Base-by-base conservation (phyloP, 2,797 vertebrate genomes). In the Danio jaintianensis region DNA sequence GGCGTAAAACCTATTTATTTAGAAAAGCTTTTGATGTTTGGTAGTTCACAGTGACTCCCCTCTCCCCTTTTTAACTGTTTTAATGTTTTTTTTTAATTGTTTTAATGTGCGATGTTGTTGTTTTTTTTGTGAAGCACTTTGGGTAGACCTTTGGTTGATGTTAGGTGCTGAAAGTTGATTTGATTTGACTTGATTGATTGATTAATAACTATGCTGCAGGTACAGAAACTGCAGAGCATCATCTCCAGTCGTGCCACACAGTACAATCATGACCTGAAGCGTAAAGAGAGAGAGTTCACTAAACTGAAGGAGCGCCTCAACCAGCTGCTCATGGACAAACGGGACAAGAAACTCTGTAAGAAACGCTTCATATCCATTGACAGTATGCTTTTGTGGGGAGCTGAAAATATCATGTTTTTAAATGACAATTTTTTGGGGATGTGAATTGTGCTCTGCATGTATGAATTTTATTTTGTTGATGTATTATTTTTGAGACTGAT, bases 211-310 rank as follows among this genome's bases (percentile, higher is more conserved):
- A 0, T 42, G 74, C 79, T 71, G 81, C 88, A 99, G 98, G 96
- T 98, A 29, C 97, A 97, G 88, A 99, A 98, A 87, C 92, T 99
- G 80, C 98, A 99, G 88, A 96, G 90, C 78, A 95, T 99, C 84
- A 95, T 98, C 79, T 90, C 97, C 80, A 98, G 97, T 84, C 96
- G 97, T 85, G 96, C 97, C 85, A 96, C 95, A 16, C 98, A 99
- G 74, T 98, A 98, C 86, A 97, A 93, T 91, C 98, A 99, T 29
- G 97, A 98, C 81, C 95, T 97, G 91, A 99, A 98, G 89, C 96
- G 97, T 68, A 98, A 97, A 88, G 98, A 99, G 79, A 93, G 97
- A 81, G 97, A 99, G 87, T 93, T 93, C 79, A 94, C 92, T 82
- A 99, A 98, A 87, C 91, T 99, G 71, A 99, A 96, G 85, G 98